Base-by-base conservation (phyloP, 2,888 invertebrate species). In the Prosopocoilus inquinatus region DNA sequence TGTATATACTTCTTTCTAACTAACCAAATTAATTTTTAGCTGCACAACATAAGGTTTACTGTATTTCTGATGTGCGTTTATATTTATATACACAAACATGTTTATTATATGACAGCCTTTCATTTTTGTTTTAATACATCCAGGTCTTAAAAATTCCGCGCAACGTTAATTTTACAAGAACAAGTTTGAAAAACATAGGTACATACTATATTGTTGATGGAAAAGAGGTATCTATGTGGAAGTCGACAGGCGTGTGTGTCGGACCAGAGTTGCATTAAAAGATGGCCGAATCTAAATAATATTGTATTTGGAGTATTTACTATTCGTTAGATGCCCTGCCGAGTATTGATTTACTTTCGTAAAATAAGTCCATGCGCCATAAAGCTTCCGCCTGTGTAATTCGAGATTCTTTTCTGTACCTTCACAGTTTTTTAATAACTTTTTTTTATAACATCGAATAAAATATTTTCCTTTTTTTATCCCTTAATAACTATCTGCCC, bases 361-460 rank as follows among this genome's bases (percentile, higher is more conserved):
- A 75, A 75, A 76, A 77, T 75, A 74, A 74, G 75, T 75, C 72
- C 74, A 73, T 75, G 74, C 74, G 72, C 73, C 74, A 74, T 72
- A 74, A 75, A 75, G 69, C 71, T 72, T 67, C 60, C 60, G 58
- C 47, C 49, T 60, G 58, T 58, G 62, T 62, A 64, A 64, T 65
- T 64, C 60, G 57, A 59, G 62, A 65, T 61, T 65, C 55, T 36
- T 35, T 48, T 13, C 45, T 28, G 46, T 9, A 46, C 12, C 28
- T 46, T 46, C 8, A 28, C 20, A 33, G 2, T 46, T 46, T 15
- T 15, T 13, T 7, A 15, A 15, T 41, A 15, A n/a, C n/a, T n/a
- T 16, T 3, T 9, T 41, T 41, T 41, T 41, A 41, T 41, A 15
- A 9, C 12, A 16, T 15, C 12, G 12, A 9, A 39, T 47, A 41